A percentile compares a stretch with the other conserved stretches of the same genome.
These are phyloP conservation scores for Protomyctophum bolini DNA, from an alignment of 2,113 vertebrate species.

Conservation along the genomic window DNA sequence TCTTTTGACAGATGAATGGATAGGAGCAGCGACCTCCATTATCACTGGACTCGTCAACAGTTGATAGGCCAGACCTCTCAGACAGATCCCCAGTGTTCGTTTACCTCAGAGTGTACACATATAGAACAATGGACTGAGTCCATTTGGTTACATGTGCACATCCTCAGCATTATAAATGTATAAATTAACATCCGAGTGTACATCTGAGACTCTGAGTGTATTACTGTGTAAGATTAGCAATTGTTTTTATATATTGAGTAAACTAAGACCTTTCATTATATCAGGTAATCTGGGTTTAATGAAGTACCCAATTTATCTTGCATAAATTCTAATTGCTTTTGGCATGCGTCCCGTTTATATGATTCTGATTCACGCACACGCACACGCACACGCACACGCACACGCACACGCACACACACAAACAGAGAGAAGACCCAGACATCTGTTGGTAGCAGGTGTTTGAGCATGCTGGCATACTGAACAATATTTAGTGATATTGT, in stretches of 20 bases:
- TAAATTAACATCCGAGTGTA: too few species aligned
- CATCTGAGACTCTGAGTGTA: too few species aligned
- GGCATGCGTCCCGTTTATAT: neutral
- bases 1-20: neutral
- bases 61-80: neutral
- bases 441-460: constrained; percentile 4
- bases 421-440: neutral
- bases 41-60: neutral
- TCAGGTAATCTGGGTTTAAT: neutral
- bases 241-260: neutral
- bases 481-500: constrained; percentile 28
- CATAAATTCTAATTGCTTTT: neutral
- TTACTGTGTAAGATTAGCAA: too few species aligned
- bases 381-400: constrained; percentile 7
- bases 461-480: constrained; percentile 20
- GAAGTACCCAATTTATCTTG: neutral
- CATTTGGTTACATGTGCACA: too few species aligned
- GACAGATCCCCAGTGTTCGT: too few species aligned
- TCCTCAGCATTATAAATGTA: too few species aligned
- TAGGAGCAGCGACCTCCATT: neutral
- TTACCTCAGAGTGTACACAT: too few species aligned
- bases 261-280: neutral
- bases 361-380: constrained; percentile 15
- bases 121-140: too few species aligned
- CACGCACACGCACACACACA: constrained; percentile 13